Base-by-base conservation (phyloP, 2,888 invertebrate genomes). In the Frankliniella intonsa region DNA sequence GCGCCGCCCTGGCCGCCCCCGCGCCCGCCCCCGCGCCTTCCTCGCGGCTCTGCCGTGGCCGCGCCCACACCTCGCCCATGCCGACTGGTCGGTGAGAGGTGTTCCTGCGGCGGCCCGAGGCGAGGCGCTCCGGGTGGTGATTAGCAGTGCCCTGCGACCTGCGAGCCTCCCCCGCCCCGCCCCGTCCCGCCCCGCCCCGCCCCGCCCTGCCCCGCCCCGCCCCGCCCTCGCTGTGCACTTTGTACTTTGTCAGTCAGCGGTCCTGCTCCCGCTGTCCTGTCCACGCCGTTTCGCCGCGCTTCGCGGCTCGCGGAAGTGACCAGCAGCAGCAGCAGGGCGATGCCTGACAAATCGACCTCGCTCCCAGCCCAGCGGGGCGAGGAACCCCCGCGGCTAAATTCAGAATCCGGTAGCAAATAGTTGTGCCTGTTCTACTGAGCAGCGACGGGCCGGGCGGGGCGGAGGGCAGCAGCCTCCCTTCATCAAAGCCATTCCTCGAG, bases 51-150 rank as follows among this genome's bases (percentile, higher is more conserved):
- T 14, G 55, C 55, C 55, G 55, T 19, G 69, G 69, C 25, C 69
- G 69, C 69, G 69, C 12, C 69, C 69, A 76, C 69, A 76, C 69
- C 69, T 76, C 69, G 69, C 69, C 69, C 69, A 76, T 76, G 69
- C 69, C 25, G 69, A 11, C 69, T 22, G 25, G 22, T 7, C 62
- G 62, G 19, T n/a, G 62, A 17, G 19, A n/a, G 62, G 19, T 62
- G 62, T n/a, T n/a, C n/a, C 62, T n/a, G 62, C 62, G 14, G 62
- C 19, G n/a, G 19, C 7, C 17, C 19, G 12, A 55, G 17, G 19
- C 62, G 19, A 62, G 19, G 62, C n/a, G 62, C 62, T 7, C 17
- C n/a, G 62, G 62, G 62, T n/a, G n/a, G 62, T 17, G 62, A 7
- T n/a, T n/a, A n/a, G 19, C 7, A 17, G 7, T 17, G 62, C 62